Conservation (phyloP, 2,113 vertebrate genomes). For the Monarcha castaneiventris region DNA sequence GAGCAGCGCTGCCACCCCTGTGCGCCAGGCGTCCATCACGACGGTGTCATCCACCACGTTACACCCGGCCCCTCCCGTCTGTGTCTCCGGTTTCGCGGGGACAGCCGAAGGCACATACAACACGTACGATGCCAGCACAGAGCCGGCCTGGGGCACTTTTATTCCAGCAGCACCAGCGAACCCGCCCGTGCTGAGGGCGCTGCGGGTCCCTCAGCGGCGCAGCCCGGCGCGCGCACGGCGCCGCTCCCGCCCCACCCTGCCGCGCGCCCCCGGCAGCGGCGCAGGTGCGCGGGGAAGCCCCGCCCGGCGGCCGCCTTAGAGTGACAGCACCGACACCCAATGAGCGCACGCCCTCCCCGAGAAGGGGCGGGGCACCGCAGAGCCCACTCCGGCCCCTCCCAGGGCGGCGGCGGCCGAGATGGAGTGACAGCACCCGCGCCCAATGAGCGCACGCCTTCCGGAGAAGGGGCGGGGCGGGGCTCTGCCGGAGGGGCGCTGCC, state of each 20-base stretch:
- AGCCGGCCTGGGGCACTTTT: fast-evolving
- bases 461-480: background rate
- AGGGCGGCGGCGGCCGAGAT: background rate
- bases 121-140: fast-evolving
- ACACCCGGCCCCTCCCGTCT: background rate
- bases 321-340: background rate
- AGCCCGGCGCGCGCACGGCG: fast-evolving
- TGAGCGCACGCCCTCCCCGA: fast-evolving
- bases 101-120: background rate
- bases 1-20: fast-evolving
- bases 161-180: fast-evolving
- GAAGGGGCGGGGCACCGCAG: background rate
- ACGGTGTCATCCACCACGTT: fast-evolving
- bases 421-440: background rate
- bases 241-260: too few relatives aligned
- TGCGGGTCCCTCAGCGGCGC: fast-evolving
- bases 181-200: fast-evolving
- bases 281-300: background rate
- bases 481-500: background rate
- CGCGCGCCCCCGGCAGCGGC: fast-evolving
- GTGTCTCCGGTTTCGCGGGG: fast-evolving
- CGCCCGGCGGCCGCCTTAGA: background rate
- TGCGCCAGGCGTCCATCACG: fast-evolving
- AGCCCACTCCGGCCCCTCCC: too few relatives aligned
- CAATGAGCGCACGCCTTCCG: background rate